phyloP scores from a whole-genome alignment of 2,888 invertebrate species.

The Lepas anatifera region DNA sequence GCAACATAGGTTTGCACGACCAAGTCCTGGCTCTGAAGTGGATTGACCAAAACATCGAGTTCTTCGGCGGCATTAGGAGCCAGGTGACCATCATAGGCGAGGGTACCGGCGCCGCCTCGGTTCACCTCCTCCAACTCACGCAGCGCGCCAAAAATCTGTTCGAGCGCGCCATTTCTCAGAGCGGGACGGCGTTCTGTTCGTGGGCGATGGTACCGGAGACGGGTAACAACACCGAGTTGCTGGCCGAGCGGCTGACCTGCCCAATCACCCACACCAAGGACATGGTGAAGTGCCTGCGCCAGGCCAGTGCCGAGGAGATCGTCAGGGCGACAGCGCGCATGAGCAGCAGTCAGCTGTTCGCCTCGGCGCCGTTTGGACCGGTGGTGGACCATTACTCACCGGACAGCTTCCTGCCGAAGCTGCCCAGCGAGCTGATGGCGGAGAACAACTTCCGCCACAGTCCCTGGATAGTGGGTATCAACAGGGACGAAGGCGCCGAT shows the following conservation, averaged over 20 bases:
- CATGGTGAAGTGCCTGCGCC: not conserved
- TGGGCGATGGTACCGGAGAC: not conserved
- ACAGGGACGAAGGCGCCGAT: not conserved
- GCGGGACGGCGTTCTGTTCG: not conserved
- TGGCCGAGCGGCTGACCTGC: not conserved
- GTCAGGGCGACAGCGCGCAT: not conserved
- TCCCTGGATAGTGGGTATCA: not conserved
- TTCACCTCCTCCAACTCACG: constrained; percentile 41
- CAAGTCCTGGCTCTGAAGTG: constrained; percentile 86
- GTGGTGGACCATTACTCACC: not conserved
- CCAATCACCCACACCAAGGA: not conserved
- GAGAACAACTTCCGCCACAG: not conserved
- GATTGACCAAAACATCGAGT: constrained; percentile 80
- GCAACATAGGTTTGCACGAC: constrained; percentile 87
- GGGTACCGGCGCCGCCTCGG: constrained; percentile 76
- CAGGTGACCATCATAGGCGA: constrained; percentile 89
- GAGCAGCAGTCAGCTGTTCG: not conserved
- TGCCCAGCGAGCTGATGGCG: not conserved
- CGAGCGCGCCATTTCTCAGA: constrained; percentile 6
- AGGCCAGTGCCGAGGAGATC: not conserved
- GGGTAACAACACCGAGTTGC: not conserved
- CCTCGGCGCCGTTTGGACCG: not conserved
- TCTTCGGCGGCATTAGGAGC: constrained; percentile 84
- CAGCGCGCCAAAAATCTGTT: not conserved
- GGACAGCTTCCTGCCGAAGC: not conserved